Percentiles rank a stretch among this genome's conserved stretches.
Conservation (phyloP, 2,797 vertebrate species). For the Botia almorhae region DNA sequence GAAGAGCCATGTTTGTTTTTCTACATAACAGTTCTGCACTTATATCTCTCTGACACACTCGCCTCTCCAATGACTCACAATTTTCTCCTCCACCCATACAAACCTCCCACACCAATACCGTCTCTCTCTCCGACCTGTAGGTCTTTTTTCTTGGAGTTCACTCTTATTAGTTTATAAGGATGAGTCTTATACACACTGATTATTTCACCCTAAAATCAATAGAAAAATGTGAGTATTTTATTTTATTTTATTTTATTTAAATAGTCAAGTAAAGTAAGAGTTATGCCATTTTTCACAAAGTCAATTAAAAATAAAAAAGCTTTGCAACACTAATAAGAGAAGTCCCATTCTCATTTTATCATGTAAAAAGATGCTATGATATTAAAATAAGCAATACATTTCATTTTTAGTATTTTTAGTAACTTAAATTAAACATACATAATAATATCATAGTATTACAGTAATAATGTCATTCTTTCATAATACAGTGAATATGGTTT, state of each 20-base stretch:
- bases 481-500: too few relatives aligned
- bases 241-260: neutral
- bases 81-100: conserved; percentile 67
- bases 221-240: too few relatives aligned
- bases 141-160: conserved; percentile 16
- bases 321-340: too few relatives aligned
- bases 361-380: neutral
- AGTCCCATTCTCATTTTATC: neutral
- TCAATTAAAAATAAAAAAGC: too few relatives aligned
- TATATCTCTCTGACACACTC: conserved; percentile 56
- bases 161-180: conserved; percentile 7
- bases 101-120: conserved; percentile 46
- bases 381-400: neutral
- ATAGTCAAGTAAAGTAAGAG: too few relatives aligned
- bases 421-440: too few relatives aligned
- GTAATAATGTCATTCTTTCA: too few relatives aligned
- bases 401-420: too few relatives aligned
- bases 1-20: conserved; percentile 70
- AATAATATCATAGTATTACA: too few relatives aligned
- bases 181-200: too few relatives aligned
- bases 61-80: conserved; percentile 73
- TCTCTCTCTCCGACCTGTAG: conserved; percentile 23
- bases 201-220: too few relatives aligned
- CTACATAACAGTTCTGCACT: conserved; percentile 47
- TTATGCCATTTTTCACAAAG: too few relatives aligned